Evolutionary conservation across 2,888 invertebrate genomes (phyloP), one percentile per base, ranked within the genome.

Genomic region (Chrysotoxum bicinctum): DNA sequence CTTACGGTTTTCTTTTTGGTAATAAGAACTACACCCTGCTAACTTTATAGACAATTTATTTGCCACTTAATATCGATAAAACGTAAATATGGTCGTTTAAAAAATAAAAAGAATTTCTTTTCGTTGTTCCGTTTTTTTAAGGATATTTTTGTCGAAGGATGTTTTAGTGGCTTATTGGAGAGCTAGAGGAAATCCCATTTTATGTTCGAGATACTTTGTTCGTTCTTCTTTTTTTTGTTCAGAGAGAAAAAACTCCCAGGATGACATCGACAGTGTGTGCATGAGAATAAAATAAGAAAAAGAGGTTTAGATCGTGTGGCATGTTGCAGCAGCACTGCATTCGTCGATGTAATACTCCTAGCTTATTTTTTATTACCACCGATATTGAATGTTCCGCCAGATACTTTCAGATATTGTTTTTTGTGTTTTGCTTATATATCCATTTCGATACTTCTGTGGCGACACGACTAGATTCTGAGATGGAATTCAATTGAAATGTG

Each of bases 1-100:
- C 76, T 77, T 68, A 73, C 69, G 80, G 23, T 60, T 84, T 75
- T 45, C 30, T 84, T 75, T 66, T 66, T 66, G 48, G 70, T 77
- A 86, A 74, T 74, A 81, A 77, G 81, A 74, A 30, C 79, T 72
- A 69, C 68, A 80, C 69, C 66, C 66, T 80, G 60, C 73, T 81
- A 89, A 89, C 89, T 88, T 89, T 90, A 91, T 90, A 89, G 90
- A 89, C 91, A 89, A 91, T 90, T 90, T 90, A 90, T 90, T 90
- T 89, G 90, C 91, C 89, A 89, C 89, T 88, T 88, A 88, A 88
- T 88, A 88, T 88, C 88, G 88, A 88, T 88, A 89, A 89, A 88
- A 87, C 87, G 84, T 85, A 88, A 88, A 87, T 87, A 87, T 85
- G 87, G 70, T 88, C 88, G 88, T 88, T 89, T 88, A 85, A 83